Conservation (phyloP, 2,888 invertebrate species). For the Leptinotarsa rubiginosa region DNA sequence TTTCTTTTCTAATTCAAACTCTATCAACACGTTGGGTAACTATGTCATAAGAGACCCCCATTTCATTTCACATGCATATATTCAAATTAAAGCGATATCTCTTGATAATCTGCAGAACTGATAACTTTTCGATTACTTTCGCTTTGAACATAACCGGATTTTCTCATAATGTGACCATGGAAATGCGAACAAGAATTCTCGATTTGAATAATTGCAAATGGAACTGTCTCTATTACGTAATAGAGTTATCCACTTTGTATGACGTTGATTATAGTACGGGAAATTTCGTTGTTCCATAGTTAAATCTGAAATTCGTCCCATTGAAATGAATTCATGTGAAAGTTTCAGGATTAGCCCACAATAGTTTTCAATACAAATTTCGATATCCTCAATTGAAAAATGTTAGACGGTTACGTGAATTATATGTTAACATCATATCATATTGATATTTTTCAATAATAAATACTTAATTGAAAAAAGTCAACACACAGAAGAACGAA, state of each 20-base stretch:
- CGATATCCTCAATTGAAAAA: too few species aligned
- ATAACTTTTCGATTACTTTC: slow-evolving; percentile 52
- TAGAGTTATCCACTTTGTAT: slow-evolving; percentile 6
- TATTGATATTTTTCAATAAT: too few species aligned
- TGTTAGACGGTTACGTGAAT: too few species aligned
- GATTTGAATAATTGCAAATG: slow-evolving; percentile 40
- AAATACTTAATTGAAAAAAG: too few species aligned
- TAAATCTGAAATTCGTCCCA: too few species aligned
- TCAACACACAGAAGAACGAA: too few species aligned
- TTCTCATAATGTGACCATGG: slow-evolving; percentile 43
- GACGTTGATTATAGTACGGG: background rate
- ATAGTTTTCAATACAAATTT: too few species aligned
- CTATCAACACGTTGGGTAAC: slow-evolving; percentile 12
- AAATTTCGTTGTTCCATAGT: too few species aligned
- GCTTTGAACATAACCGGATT: slow-evolving; percentile 45
- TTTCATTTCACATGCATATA: slow-evolving; percentile 42
- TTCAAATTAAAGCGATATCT: slow-evolving; percentile 51
- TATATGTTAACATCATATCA: too few species aligned
- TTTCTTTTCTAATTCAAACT: background rate
- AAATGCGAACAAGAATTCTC: slow-evolving; percentile 42
- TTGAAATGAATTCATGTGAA: too few species aligned
- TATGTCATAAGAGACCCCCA: slow-evolving; percentile 25
- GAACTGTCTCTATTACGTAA: slow-evolving; percentile 28
- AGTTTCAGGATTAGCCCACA: too few species aligned
- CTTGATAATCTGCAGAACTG: slow-evolving; percentile 48